A percentile compares a stretch with the other conserved stretches of the same genome.
phyloP scores from a whole-genome alignment of 2,797 vertebrate species.

The Streptopelia turtur region DNA sequence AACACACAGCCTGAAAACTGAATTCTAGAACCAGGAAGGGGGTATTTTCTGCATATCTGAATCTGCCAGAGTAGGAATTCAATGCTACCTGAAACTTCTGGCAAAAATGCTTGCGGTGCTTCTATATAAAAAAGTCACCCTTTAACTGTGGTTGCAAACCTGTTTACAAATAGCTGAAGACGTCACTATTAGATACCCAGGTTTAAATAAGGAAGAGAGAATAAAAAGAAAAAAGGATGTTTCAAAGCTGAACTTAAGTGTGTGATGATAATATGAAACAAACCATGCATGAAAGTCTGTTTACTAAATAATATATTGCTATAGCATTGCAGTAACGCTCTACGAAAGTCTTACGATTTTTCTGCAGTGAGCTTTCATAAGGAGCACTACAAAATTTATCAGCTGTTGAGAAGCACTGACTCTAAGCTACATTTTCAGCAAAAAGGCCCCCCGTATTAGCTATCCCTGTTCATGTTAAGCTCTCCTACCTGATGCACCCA shows the following conservation, averaged over 20 bases:
- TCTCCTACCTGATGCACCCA: background rate
- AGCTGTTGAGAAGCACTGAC: background rate
- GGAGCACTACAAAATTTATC: background rate
- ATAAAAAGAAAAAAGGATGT: background rate
- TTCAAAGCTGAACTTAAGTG: background rate
- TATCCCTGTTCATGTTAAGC: rapidly evolving
- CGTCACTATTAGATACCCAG: background rate
- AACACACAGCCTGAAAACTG: background rate
- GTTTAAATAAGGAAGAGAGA: background rate
- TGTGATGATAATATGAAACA: background rate
- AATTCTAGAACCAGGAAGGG: background rate
- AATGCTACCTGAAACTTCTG: background rate
- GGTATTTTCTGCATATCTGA: background rate
- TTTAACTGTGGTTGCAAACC: background rate
- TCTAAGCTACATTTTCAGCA: background rate
- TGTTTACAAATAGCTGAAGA: slow-evolving; percentile 8
- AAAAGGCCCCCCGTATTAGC: background rate
- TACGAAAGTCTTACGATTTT: background rate
- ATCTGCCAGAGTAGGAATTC: background rate
- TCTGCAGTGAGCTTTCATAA: background rate
- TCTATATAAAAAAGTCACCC: background rate
- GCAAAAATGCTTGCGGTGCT: background rate
- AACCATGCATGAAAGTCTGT: background rate
- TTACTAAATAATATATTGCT: slow-evolving; percentile 22
- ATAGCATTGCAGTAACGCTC: background rate